Evolutionary conservation across 2,797 vertebrate genomes (phyloP).

Genomic region (Steatocranus sp.): DNA sequence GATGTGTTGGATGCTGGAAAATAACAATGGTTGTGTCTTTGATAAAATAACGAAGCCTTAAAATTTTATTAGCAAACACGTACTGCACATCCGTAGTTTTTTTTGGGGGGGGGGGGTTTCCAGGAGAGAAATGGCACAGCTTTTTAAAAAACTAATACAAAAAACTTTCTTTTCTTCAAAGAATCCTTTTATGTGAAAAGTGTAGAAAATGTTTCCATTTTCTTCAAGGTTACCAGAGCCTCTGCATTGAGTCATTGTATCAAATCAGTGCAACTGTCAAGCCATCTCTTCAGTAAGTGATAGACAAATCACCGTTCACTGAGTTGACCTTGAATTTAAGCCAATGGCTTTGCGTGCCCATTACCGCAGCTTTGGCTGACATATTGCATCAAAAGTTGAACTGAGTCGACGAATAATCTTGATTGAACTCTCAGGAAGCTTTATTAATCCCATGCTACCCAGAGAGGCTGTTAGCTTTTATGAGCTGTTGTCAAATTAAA

Average conservation of each 20-base stretch:
- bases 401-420: background rate
- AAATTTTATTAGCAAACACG: background rate
- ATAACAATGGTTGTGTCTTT: constrained; percentile 3
- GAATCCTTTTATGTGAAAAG: background rate
- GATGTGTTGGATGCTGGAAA: constrained; percentile 11
- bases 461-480: constrained; percentile 1
- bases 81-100: background rate
- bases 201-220: background rate
- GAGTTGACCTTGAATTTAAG: background rate
- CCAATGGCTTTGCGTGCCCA: background rate
- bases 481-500: constrained; percentile 31
- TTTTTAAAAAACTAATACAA: background rate
- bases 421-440: background rate
- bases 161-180: background rate
- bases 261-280: background rate
- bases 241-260: background rate
- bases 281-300: background rate
- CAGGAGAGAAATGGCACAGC: background rate
- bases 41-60: constrained; percentile 23
- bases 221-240: background rate
- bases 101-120: rapidly evolving
- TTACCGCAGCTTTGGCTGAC: background rate
- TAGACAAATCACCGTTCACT: background rate
- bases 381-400: background rate
- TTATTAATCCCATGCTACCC: background rate